phyloP scores from a whole-genome alignment of 2,113 vertebrate genomes.

The Bambusicola thoracicus region DNA sequence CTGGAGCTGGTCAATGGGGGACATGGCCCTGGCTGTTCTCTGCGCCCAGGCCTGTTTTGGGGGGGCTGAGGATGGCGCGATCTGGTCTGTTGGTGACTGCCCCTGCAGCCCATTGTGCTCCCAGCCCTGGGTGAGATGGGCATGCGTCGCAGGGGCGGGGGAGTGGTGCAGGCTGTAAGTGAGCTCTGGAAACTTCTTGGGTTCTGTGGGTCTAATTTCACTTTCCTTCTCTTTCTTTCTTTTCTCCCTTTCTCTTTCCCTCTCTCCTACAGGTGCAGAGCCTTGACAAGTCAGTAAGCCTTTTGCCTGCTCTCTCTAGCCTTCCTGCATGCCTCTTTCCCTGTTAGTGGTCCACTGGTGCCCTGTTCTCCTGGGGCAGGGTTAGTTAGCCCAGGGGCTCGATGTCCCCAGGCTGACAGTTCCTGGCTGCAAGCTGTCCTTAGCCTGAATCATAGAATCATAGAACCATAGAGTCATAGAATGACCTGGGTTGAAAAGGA shows the following conservation, averaged over 20 bases:
- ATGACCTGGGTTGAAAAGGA: no score
- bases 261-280: constrained; percentile 88
- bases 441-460: no score
- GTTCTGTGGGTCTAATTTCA: constrained; percentile 61
- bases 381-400: not conserved
- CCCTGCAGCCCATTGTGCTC: not conserved
- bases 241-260: constrained; percentile 68
- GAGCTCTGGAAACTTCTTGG: not conserved
- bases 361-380: not conserved
- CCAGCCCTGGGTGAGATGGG: not conserved
- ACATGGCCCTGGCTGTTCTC: not conserved
- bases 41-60: not conserved
- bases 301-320: constrained; percentile 59
- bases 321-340: constrained; percentile 40
- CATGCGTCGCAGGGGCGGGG: not conserved
- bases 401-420: not conserved
- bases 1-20: not conserved
- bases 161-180: not conserved
- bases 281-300: constrained; percentile 95
- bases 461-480: no score
- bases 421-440: not conserved
- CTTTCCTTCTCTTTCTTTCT: constrained; percentile 55
- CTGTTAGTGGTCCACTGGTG: not conserved
- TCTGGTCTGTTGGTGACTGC: fast-evolving
- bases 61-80: not conserved